phyloP scores from a whole-genome alignment of 2,113 vertebrate species.

The Nyctereutes procyonoides region DNA sequence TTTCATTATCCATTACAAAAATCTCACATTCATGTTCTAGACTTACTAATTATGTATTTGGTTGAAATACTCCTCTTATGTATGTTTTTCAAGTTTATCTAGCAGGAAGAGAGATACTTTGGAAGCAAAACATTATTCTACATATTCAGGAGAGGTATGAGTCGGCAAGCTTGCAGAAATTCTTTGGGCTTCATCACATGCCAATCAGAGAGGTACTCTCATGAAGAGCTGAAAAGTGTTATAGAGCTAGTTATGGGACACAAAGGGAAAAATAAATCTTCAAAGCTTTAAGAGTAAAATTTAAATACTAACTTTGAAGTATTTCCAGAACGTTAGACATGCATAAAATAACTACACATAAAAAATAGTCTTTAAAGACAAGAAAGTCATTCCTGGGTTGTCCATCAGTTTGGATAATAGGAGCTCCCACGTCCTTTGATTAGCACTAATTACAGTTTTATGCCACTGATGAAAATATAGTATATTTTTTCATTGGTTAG shows the following conservation, averaged over 20 bases:
- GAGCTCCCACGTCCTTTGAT: not conserved
- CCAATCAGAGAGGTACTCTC: not conserved
- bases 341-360: not conserved
- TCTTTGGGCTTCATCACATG: not conserved
- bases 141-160: not conserved
- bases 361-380: slow-evolving; percentile 42
- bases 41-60: not conserved
- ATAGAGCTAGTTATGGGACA: not conserved
- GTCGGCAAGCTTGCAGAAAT: not conserved
- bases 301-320: not conserved
- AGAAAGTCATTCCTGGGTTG: not conserved
- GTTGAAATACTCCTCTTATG: not conserved
- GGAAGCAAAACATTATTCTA: not conserved
- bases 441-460: not conserved
- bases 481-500: not conserved
- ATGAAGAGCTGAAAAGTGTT: not conserved
- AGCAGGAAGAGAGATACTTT: not conserved
- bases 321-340: slow-evolving; percentile 7
- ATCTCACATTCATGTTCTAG: not conserved
- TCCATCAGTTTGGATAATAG: not conserved
- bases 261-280: not conserved
- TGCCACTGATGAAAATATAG: not conserved
- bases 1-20: not conserved
- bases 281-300: not conserved
- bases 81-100: slow-evolving; percentile 1